A percentile compares a stretch with the other conserved stretches of the same genome.
Evolutionary conservation across 1,140 invertebrate genomes (phyloP).

Genomic region (Diprion similis): DNA sequence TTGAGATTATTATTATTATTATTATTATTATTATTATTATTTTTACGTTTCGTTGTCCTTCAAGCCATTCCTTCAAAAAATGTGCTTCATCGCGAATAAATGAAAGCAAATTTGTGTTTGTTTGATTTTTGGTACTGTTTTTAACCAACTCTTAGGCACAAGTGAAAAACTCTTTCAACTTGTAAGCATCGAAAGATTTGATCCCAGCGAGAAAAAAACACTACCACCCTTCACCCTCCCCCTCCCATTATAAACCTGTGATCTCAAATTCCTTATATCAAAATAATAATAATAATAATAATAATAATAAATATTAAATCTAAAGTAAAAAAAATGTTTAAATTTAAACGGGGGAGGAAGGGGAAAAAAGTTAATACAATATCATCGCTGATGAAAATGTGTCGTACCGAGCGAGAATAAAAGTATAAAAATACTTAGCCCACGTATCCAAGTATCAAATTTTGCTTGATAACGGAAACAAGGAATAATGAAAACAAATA

Average conservation of each 20-base stretch:
- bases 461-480: background rate
- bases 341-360: background rate
- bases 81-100: too few relatives aligned
- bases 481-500: background rate
- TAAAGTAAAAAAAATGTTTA: background rate
- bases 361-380: too few relatives aligned
- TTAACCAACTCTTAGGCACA: background rate
- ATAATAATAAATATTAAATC: background rate
- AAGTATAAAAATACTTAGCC: background rate
- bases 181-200: constrained; percentile 6
- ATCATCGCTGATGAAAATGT: background rate
- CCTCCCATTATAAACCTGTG: background rate
- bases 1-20: too few relatives aligned
- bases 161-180: background rate
- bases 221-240: background rate
- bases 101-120: too few relatives aligned
- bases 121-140: too few relatives aligned
- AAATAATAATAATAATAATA: constrained; percentile 10
- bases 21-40: too few relatives aligned
- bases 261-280: constrained; percentile 12
- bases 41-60: too few relatives aligned
- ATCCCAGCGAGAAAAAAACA: constrained; percentile 9
- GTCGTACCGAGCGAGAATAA: background rate
- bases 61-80: too few relatives aligned
- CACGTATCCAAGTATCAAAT: background rate